Conservation (phyloP, 2,888 invertebrate species). For the Disparrhopalites patrizii region DNA sequence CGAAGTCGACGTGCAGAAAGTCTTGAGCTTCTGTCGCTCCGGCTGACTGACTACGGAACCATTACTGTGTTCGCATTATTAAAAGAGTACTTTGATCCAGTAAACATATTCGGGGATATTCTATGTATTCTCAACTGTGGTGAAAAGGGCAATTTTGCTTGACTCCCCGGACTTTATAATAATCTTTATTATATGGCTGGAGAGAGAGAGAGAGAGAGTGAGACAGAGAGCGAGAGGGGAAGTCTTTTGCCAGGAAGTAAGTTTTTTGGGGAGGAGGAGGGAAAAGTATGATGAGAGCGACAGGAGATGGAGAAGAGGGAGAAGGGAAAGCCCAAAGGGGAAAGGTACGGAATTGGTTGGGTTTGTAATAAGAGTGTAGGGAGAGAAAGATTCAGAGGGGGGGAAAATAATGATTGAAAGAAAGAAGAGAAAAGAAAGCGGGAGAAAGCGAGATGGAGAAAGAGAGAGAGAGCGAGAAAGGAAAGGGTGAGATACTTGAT, state of each 20-base stretch:
- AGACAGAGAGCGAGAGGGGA: background rate
- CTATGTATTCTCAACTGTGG: constrained; percentile 7
- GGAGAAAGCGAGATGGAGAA: background rate
- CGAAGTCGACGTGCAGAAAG: constrained; percentile 8
- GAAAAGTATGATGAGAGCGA: background rate
- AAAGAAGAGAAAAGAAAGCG: background rate
- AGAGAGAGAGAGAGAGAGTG: too few species aligned
- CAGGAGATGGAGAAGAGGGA: background rate
- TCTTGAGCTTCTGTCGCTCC: constrained; percentile 15
- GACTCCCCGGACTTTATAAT: constrained; percentile 3
- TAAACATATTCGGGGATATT: constrained; percentile 18
- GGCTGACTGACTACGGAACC: constrained; percentile 13
- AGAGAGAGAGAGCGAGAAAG: background rate
- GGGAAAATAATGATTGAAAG: background rate
- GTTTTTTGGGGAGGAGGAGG: background rate
- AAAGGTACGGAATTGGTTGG: too few species aligned
- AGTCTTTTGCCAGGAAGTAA: too few species aligned
- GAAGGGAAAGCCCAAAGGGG: background rate
- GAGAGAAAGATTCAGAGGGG: too few species aligned
- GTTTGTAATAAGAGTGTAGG: too few species aligned
- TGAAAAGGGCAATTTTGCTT: constrained; percentile 3
- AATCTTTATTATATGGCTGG: background rate
- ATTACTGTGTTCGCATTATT: constrained; percentile 14
- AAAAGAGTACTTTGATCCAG: constrained; percentile 24
- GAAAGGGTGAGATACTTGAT: constrained; percentile 5